phyloP scores from a whole-genome alignment of 1,140 invertebrate species.

The Cotesia typhae region DNA sequence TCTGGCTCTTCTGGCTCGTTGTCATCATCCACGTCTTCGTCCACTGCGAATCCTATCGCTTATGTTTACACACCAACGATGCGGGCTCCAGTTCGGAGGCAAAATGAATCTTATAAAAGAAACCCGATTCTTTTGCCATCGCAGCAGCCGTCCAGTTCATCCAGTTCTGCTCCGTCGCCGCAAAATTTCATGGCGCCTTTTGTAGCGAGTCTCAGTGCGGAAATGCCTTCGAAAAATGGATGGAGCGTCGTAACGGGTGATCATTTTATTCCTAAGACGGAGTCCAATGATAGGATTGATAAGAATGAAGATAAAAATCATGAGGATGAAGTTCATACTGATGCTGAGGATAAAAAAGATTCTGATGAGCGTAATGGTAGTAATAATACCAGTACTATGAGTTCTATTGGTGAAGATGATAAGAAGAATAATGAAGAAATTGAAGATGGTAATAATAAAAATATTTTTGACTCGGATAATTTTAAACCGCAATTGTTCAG shows the following conservation, averaged over 20 bases:
- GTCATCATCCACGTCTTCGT: slow-evolving; percentile 13
- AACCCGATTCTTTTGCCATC: slow-evolving; percentile 58
- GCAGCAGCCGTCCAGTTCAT: slow-evolving; percentile 62
- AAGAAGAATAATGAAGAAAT: slow-evolving; percentile 38
- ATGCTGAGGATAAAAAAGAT: slow-evolving; percentile 44
- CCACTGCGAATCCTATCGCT: slow-evolving; percentile 57
- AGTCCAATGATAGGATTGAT: slow-evolving; percentile 46
- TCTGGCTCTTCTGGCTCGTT: slow-evolving; percentile 11
- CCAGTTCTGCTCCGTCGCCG: slow-evolving; percentile 61
- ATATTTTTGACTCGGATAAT: slow-evolving; percentile 71
- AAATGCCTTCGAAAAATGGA: slow-evolving; percentile 67
- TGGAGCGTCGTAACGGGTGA: slow-evolving; percentile 71
- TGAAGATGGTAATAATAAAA: slow-evolving; percentile 53
- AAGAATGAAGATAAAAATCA: slow-evolving; percentile 48
- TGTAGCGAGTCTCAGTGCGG: slow-evolving; percentile 72
- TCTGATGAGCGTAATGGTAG: slow-evolving; percentile 29
- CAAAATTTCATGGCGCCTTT: slow-evolving; percentile 77
- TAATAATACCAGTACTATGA: slow-evolving; percentile 13
- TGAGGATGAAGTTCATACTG: slow-evolving; percentile 20
- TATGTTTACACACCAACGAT: slow-evolving; percentile 60
- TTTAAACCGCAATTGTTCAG: slow-evolving; percentile 76
- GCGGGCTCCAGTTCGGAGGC: slow-evolving; percentile 42
- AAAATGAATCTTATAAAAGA: slow-evolving; percentile 41
- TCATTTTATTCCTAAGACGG: slow-evolving; percentile 38
- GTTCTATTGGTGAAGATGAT: slow-evolving; percentile 7